Evolutionary conservation across 30 jellyfish, hydroid and myxozoan genomes (phyloP), one percentile per base, ranked within the genome.

Genomic region (Hydractinia symbiolongicarpus): DNA sequence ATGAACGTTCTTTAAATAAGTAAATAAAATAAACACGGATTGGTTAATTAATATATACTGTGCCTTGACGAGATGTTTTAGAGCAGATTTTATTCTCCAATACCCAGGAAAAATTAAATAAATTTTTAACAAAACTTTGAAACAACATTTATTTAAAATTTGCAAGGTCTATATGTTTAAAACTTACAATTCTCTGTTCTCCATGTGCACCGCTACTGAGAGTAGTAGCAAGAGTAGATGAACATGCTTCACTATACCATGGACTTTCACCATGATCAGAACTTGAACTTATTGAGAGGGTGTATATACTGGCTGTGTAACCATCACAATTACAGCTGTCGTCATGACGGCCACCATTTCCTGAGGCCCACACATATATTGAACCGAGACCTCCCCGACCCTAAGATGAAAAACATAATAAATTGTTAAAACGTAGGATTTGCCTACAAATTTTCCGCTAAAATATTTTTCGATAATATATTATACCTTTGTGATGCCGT

Each of bases 361-460:
- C 99, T 50, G 97, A 88, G 53, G 99, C 99, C 99, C 99, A 94
- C 5, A 89, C 96, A 78, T 94, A 94, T 14, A 94, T 94, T 6
- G 97, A 85, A 44, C 99, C 99, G 78, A 94, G 88, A n/a, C 99
- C 99, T 4, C 97, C 99, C 16, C 99, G 86, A 49, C 99, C 99
- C 99, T 94, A 73, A 5, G 50, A 67, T 5, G 57, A 72, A 16
- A 58, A 58, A 58, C 19, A 58, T 58, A 13, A 58, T 13, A 16
- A 58, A 58, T 11, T 11, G 15, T 58, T 67, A 11, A 20, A 49
- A 67, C 51, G 21, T 10, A 49, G 78, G 50, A 1, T 0, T 67
- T 13, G 1, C 1, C 5, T 5, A 9, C 9, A 13, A 9, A 7
- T 9, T 5, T 53, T 19, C 9, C 80, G 9, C 17, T 71, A 0